Conservation (phyloP, 2,888 invertebrate species). For the Rapana venosa region DNA sequence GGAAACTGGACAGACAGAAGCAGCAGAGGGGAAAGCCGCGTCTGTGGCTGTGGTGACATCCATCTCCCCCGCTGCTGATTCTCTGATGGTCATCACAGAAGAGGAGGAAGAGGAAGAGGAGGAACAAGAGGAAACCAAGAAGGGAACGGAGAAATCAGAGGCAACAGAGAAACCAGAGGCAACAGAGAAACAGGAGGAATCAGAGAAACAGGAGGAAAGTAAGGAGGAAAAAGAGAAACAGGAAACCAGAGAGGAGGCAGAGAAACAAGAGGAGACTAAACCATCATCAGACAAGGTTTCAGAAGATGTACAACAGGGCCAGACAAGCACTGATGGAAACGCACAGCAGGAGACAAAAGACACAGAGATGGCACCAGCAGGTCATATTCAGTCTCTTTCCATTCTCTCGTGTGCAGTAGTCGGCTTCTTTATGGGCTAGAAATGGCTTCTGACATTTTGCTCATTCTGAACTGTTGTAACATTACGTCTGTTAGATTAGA, state of each 20-base stretch:
- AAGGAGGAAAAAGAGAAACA: background rate
- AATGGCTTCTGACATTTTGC: background rate
- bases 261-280: background rate
- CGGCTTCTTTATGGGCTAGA: background rate
- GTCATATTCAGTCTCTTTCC: constrained; percentile 13
- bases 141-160: constrained; percentile 21
- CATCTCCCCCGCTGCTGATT: background rate
- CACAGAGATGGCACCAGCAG: background rate
- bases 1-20: background rate
- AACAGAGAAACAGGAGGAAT: constrained; percentile 15
- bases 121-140: too few species aligned
- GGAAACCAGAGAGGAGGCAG: background rate
- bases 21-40: background rate
- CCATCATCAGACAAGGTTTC: background rate
- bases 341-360: too few species aligned
- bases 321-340: background rate
- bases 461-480: background rate
- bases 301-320: background rate
- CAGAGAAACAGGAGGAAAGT: constrained; percentile 30
- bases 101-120: background rate
- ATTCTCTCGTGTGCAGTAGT: background rate
- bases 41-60: background rate
- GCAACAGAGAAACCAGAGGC: constrained; percentile 24
- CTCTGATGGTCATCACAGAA: constrained; percentile 26
- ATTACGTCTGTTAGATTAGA: background rate